Evolutionary conservation across 2,797 vertebrate species (phyloP), one percentile per base, ranked within the genome.

Genomic region (Scarus forsteni): DNA sequence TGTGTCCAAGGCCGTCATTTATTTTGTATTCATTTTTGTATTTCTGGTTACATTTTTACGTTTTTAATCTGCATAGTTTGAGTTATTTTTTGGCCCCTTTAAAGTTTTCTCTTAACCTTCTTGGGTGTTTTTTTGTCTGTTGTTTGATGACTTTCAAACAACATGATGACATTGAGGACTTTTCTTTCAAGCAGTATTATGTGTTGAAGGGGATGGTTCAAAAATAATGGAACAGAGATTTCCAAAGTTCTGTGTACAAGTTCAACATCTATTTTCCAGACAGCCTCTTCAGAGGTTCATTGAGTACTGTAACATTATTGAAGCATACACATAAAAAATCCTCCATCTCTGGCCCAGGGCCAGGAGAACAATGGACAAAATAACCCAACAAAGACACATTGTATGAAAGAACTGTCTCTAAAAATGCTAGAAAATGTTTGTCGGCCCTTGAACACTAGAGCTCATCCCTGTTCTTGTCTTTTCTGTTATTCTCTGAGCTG

Each of bases 401-500:
- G 43, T 40, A 36, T 19, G 16, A 75, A 65, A 56, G 3, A 60
- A 43, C 8, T 4, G 19, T 51, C 16, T 60, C 40, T 39, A 10
- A 49, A 76, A 79, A 67, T 52, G 19, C 9, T 10, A 39, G 44
- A 60, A 73, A 70, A 60, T 65, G 19, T 49, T 34, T 16, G 34
- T 36, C 46, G 60, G 53, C 56, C 55, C 61, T 55, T 10, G 36
- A 85, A 66, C 57, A 49, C 18, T 52, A 59, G 27, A 65, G 53
- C 45, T 48, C 48, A 19, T 79, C 61, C 73, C 46, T 63, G 64
- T 34, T 51, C 50, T 10, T 27, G 18, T 27, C 49, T 51, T 1
- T 66, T 81, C 60, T 83, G 19, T 66, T 65, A 72, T 77, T 82
- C 66, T 75, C 65, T 54, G 44, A 36, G 69, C 63, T 10, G 11